A percentile compares a stretch with the other conserved stretches of the same genome.
phyloP scores from a whole-genome alignment of 2,888 invertebrate genomes.

The Cheilosia soror region DNA sequence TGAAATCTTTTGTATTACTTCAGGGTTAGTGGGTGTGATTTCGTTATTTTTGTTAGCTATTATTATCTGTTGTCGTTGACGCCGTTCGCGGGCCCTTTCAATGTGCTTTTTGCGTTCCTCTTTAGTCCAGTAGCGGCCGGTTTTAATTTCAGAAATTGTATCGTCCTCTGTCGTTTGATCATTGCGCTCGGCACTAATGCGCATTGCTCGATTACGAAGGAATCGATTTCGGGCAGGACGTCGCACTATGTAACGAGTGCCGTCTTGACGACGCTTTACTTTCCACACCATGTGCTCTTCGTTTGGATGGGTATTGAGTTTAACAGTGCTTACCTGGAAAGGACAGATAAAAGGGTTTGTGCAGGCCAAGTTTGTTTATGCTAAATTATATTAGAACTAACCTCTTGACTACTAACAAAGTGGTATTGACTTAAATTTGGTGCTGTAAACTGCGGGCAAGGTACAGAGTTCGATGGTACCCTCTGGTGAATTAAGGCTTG shows the following conservation, averaged over 20 bases:
- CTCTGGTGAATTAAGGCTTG: constrained; percentile 83
- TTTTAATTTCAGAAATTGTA: constrained; percentile 90
- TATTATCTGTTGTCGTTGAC: constrained; percentile 83
- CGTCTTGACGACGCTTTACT: constrained; percentile 90
- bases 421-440: constrained; percentile 86
- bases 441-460: constrained; percentile 84
- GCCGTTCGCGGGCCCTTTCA: constrained; percentile 88
- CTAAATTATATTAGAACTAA: constrained; percentile 77
- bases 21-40: constrained; percentile 17
- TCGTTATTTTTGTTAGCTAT: constrained; percentile 64
- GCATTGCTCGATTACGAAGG: constrained; percentile 87
- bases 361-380: not conserved
- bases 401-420: constrained; percentile 86
- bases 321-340: constrained; percentile 68
- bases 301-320: constrained; percentile 61
- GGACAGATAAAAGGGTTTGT: not conserved
- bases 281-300: constrained; percentile 88
- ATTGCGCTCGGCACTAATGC: constrained; percentile 87
- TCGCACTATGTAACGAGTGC: constrained; percentile 90
- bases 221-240: constrained; percentile 88
- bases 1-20: constrained; percentile 6
- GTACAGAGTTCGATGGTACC: constrained; percentile 69
- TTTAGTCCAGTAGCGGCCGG: constrained; percentile 90
- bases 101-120: constrained; percentile 90
- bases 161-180: constrained; percentile 90